Evolutionary conservation across 2,888 invertebrate species (phyloP), one percentile per base, ranked within the genome.

Genomic region (Leucophenga maculata): DNA sequence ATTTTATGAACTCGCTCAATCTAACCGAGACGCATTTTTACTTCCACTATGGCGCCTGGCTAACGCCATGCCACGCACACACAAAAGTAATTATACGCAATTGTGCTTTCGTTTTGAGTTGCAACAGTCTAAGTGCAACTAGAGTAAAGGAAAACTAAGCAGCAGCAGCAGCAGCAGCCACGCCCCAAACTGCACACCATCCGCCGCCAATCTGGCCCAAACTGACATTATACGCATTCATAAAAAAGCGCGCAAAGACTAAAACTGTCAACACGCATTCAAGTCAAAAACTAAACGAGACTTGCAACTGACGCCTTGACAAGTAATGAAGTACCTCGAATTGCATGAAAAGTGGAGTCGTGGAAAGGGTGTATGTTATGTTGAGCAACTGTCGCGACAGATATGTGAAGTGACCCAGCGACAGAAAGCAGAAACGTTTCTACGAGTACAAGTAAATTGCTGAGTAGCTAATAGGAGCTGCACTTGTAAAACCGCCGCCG

Each of bases 271-370:
- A n/a, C n/a, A n/a, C n/a, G n/a, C 39, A 60, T 60, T 60, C 20
- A 60, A 39, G 32, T 60, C 60, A 60, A 60, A 57, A 39, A 22
- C 60, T 32, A 32, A 60, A 60, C 60, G 60, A 60, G 60, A 39
- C 39, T 50, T n/a, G 50, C 50, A 50, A 50, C 50, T 50, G 50
- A 50, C 50, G 18, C 50, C 16, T 50, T 50, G 50, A 50, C 50
- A 50, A 50, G 9, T 39, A n/a, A n/a, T n/a, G 39, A 39, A 39
- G 39, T 39, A 39, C 39, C 39, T 39, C 39, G 39, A 11, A 39
- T 11, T 39, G 39, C 39, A 39, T 11, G 39, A 39, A 39, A 11
- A 39, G 39, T 11, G 18, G 39, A 39, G 39, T 11, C 4, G 39
- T 6, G 39, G 39, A 8, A 39, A 39, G 39, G 39, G 8, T 39